Evolutionary conservation across 2,888 invertebrate genomes (phyloP).

Genomic region (Agriotes lineatus): DNA sequence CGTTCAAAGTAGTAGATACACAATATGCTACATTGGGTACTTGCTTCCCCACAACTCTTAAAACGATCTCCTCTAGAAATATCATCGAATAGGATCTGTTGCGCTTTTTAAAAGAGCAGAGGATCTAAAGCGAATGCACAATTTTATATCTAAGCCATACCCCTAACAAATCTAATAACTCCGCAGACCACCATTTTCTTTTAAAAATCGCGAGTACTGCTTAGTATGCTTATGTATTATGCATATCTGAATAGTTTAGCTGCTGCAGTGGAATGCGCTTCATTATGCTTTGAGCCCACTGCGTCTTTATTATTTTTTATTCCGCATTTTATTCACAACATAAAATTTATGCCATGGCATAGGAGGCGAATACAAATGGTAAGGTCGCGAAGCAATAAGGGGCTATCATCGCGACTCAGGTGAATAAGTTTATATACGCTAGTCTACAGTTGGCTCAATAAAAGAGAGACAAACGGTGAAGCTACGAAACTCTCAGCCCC

Average conservation of each 20-base stretch:
- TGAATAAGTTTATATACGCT: constrained; percentile 31
- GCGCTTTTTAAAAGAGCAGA: neutral
- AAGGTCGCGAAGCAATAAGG: neutral
- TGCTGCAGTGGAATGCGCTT: neutral
- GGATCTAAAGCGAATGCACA: constrained; percentile 1
- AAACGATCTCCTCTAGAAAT: too few relatives aligned
- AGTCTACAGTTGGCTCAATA: constrained; percentile 43
- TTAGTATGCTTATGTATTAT: too few relatives aligned
- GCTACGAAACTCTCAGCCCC: constrained; percentile 24
- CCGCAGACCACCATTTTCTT: neutral
- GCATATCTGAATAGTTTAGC: neutral
- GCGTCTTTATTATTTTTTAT: neutral
- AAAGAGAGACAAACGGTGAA: constrained; percentile 41
- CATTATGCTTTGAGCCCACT: neutral
- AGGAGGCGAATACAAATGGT: neutral
- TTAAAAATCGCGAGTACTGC: neutral
- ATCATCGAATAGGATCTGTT: constrained; percentile 1
- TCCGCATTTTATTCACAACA: neutral
- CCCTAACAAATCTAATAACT: neutral
- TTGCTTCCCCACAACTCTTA: too few relatives aligned
- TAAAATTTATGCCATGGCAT: neutral
- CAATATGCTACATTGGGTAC: neutral
- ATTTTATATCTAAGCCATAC: neutral
- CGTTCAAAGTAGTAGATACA: neutral
- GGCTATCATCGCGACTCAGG: constrained; percentile 2